Evolutionary conservation across 2,888 invertebrate species (phyloP).

Genomic region (Ceraclea dissimilis): DNA sequence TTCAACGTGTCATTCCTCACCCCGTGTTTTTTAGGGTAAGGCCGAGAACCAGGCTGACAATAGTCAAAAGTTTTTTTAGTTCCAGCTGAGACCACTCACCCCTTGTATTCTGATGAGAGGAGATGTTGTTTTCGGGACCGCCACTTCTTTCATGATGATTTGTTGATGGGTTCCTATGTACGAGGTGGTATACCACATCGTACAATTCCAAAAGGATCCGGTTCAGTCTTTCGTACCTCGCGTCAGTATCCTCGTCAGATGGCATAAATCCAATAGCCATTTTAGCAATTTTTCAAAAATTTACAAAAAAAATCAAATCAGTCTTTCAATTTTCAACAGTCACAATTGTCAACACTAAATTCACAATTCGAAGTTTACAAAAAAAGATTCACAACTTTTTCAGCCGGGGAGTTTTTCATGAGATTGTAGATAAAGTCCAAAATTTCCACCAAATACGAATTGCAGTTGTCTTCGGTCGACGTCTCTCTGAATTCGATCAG

Average conservation of each 20-base stretch:
- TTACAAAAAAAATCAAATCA: neutral
- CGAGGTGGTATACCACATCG: slow-evolving; percentile 50
- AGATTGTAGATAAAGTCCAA: slow-evolving; percentile 1
- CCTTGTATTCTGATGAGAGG: neutral
- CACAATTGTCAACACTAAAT: too few species aligned
- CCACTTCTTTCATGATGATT: too few species aligned
- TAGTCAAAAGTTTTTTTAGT: too few species aligned
- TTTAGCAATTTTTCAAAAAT: neutral
- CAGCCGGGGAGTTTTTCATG: too few species aligned
- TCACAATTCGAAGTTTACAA: too few species aligned
- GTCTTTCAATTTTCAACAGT: neutral
- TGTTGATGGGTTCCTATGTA: slow-evolving; percentile 27
- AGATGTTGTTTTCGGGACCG: neutral
- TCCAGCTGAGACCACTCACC: neutral
- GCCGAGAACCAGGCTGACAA: too few species aligned
- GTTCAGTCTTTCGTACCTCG: slow-evolving; percentile 51
- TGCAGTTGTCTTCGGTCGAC: neutral
- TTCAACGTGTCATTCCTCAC: too few species aligned
- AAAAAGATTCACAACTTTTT: too few species aligned
- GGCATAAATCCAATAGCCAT: slow-evolving; percentile 54
- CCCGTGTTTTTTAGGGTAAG: too few species aligned
- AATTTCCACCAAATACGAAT: slow-evolving; percentile 6
- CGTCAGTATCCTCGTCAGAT: slow-evolving; percentile 49
- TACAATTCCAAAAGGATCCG: slow-evolving; percentile 49
- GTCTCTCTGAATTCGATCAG: slow-evolving; percentile 6